Base-by-base conservation (phyloP, 2,113 vertebrate species). In the Camelus dromedarius region DNA sequence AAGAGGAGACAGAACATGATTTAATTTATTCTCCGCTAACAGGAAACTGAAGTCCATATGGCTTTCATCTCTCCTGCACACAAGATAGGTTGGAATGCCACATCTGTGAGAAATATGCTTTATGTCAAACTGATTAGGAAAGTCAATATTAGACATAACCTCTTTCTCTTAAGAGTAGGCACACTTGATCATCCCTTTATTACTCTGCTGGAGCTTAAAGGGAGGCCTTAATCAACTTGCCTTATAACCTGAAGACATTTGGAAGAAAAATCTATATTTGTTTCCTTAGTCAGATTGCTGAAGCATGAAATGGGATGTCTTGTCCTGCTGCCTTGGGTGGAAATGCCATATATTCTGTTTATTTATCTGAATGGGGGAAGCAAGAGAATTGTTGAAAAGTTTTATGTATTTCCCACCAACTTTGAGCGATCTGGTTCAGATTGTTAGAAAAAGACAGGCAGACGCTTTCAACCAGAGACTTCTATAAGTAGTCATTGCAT, bases 251-350 rank as follows among this genome's bases (percentile, higher is more conserved):
- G 79, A 81, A 96, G 97, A 97, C 97, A 95, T 96, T 97, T 93
- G 89, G 94, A 96, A 97, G 86, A 97, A 97, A 98, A 98, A 98
- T 96, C 97, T 96, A 48, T 95, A 91, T 93, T 94, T 97, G 95
- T 96, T 97, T 98, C 96, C 95, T 97, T 94, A 97, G 97, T 98
- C 84, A 93, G 97, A 77, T 90, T 93, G 81, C 97, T 97, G 98
- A 98, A 97, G 97, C 98, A 97, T 98, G 98, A 99, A 99, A 98
- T 98, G 89, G 98, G 96, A 98, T 98, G 97, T 98, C 97, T 98
- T 97, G 73, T 97, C 95, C 96, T 92, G 10, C 91, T 96, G 94
- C 88, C 83, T 96, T 96, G 66, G 97, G 81, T 96, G 96, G 96
- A 98, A 95, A 97, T 95, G 96, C 94, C 93, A 97, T 97, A 95